Base-by-base conservation (phyloP, 2,888 invertebrate genomes). In the Megamerina dolium region DNA sequence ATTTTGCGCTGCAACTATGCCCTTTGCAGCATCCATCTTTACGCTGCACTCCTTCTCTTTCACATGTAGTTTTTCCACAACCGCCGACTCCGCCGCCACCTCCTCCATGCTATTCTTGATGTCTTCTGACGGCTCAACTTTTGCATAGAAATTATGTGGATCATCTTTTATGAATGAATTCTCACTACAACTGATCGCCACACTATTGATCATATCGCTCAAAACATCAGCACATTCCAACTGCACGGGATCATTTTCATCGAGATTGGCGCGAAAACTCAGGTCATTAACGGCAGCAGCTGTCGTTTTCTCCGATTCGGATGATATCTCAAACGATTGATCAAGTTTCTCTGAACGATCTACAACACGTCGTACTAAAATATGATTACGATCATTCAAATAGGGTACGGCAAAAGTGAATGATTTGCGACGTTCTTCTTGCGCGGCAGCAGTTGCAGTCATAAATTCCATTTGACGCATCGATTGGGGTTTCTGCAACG, bases 391-490 rank as follows among this genome's bases (percentile, higher is more conserved):
- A 59, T 76, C 73, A 60, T 77, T 77, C 48, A 74, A 68, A 57
- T 81, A 84, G 17, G 73, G 72, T 50, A 83, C 66, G 40, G 75
- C 70, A 64, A 83, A 82, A 31, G 73, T 73, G 36, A 78, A 73
- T 16, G 68, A 65, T 47, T 65, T 54, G 6, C 53, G 50, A n/a
- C 8, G 12, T 2, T 33, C 13, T 30, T 48, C 43, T 3, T 57
- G 56, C 0, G 45, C 54, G 2, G 53, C 49, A 5, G 54, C 60
- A 26, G 59, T 54, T 2, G 56, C 50, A 3, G 51, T 52, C 31
- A 54, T 52, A 10, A 48, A 52, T 1, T 52, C 56, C 16, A 55
- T 54, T 14, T 48, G 46, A 19, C 35, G 49, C 41, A 58, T 52
- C 16, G 50, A 49, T 1, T 43, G 39, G 1, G 57, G 46, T 23